Evolutionary conservation across 2,797 vertebrate species (phyloP).

Genomic region (Gobio occitaniae): DNA sequence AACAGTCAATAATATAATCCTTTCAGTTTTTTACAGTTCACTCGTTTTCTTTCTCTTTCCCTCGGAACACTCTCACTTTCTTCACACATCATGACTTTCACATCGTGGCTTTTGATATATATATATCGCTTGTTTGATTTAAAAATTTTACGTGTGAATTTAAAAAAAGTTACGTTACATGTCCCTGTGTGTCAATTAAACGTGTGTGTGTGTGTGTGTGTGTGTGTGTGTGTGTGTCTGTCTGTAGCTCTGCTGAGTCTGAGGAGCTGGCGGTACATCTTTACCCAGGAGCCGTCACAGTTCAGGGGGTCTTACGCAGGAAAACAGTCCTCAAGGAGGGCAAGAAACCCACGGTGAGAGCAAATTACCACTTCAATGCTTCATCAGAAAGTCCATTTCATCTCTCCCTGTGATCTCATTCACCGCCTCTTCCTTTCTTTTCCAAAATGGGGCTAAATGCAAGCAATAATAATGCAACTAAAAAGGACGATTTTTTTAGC

Average conservation of each 20-base stretch:
- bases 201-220: not conserved
- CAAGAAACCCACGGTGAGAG: conserved; percentile 96
- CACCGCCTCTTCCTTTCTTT: not conserved
- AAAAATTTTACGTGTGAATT: not conserved
- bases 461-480: not conserved
- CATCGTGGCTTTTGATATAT: conserved; percentile 6
- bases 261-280: conserved; percentile 96
- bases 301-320: conserved; percentile 94
- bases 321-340: conserved; percentile 98
- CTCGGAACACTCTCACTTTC: conserved; percentile 1
- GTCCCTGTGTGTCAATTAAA: conserved; percentile 14
- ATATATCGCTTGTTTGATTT: not conserved
- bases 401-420: not conserved
- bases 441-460: not conserved
- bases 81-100: not conserved
- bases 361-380: not conserved
- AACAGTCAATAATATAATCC: not conserved
- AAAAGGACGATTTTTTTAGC: too few relatives aligned
- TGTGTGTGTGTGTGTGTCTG: conserved; percentile 43
- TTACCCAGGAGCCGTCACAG: conserved; percentile 93
- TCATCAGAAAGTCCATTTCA: not conserved
- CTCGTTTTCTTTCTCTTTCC: conserved; percentile 6
- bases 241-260: conserved; percentile 90
- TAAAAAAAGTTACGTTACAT: not conserved
- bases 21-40: not conserved